phyloP scores from a whole-genome alignment of 1,140 invertebrate species.

The Bradynema listronoti region DNA sequence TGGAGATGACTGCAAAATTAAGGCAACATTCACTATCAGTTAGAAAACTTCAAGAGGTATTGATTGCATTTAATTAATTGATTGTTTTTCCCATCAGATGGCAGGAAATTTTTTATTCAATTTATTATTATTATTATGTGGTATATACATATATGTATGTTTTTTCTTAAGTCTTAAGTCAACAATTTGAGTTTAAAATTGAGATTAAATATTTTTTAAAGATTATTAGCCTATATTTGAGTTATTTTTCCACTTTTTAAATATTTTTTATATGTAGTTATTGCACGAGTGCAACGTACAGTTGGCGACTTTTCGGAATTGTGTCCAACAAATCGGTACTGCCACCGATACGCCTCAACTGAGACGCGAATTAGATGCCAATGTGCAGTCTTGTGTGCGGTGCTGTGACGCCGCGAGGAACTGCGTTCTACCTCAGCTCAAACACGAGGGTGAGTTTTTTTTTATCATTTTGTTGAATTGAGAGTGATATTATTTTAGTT shows the following conservation, averaged over 20 bases:
- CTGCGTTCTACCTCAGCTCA: conserved; percentile 52
- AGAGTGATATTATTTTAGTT: too few relatives aligned
- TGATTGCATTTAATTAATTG: too few relatives aligned
- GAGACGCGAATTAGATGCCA: conserved; percentile 45
- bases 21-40: conserved; percentile 53
- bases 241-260: too few relatives aligned
- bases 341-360: conserved; percentile 41
- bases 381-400: conserved; percentile 48
- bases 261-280: conserved; percentile 38
- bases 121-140: too few relatives aligned
- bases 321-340: conserved; percentile 53
- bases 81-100: too few relatives aligned
- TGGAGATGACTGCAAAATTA: conserved; percentile 48
- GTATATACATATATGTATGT: too few relatives aligned
- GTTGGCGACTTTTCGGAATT: conserved; percentile 46
- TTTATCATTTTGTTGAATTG: background rate
- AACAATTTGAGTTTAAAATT: too few relatives aligned
- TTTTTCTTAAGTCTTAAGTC: too few relatives aligned
- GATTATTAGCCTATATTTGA: conserved; percentile 44
- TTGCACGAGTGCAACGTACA: conserved; percentile 54
- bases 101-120: too few relatives aligned
- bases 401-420: conserved; percentile 54
- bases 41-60: conserved; percentile 46
- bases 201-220: conserved; percentile 32
- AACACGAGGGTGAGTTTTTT: conserved; percentile 45